Evolutionary conservation across 2,888 invertebrate species (phyloP).

Genomic region (Drosophila mayaguana): DNA sequence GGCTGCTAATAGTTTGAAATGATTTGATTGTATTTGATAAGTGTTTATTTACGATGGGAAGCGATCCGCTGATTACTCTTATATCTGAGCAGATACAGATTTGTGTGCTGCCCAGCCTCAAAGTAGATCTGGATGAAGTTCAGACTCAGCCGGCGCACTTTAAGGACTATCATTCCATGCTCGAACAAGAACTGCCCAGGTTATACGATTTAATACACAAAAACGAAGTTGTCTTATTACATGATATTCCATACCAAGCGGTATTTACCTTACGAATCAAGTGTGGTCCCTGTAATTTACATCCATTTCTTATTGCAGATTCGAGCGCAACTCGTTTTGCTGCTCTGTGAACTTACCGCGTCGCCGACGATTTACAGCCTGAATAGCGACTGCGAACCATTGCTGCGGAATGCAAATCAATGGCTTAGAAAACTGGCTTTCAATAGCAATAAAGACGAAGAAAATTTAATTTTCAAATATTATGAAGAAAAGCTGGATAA

Average conservation of each 20-base stretch:
- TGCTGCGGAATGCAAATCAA: conserved; percentile 64
- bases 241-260: conserved; percentile 11
- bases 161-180: conserved; percentile 57
- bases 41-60: conserved; percentile 34
- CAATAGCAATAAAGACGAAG: conserved; percentile 20
- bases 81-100: conserved; percentile 62
- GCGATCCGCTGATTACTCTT: conserved; percentile 17
- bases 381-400: conserved; percentile 24
- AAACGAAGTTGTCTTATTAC: conserved; percentile 28
- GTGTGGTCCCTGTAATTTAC: neutral
- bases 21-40: neutral
- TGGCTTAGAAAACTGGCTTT: conserved; percentile 45
- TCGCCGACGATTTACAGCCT: conserved; percentile 66
- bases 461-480: conserved; percentile 67
- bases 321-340: conserved; percentile 62
- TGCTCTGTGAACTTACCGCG: conserved; percentile 80
- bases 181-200: conserved; percentile 72
- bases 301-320: conserved; percentile 53
- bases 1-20: neutral
- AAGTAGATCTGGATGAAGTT: conserved; percentile 72
- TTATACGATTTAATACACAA: conserved; percentile 78
- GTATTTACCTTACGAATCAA: conserved; percentile 23
- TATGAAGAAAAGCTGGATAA: conserved; percentile 75
- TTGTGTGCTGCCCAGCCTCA: conserved; percentile 76
- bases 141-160: conserved; percentile 73